Evolutionary conservation across 2,113 vertebrate species (phyloP), one percentile per base, ranked within the genome.

Genomic region (Strix aluco): DNA sequence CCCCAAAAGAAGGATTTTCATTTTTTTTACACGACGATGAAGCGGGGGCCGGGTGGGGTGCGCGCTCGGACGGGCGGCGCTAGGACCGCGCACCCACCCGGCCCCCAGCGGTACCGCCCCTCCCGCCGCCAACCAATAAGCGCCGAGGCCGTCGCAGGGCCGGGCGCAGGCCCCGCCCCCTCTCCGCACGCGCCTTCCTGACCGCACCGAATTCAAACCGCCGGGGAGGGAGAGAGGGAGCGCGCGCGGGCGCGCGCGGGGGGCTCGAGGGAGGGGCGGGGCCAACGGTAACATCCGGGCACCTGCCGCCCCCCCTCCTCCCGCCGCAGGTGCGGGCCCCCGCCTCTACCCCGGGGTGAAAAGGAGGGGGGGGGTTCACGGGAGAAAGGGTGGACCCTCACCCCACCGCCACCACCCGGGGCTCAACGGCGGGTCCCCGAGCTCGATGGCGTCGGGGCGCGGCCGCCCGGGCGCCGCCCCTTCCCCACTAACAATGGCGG

Each of bases 201-300:
- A 95, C 97, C 97, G 97, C 97, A 95, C 94, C 78, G 94, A 98
- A 97, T 96, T 96, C 42, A 70, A 94, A 97, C 86, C 15, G 92
- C 81, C 58, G 54, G 78, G 58, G 82, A 61, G 78, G 15, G 14
- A 61, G 78, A 15, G 22, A 5, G 22, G 7, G 49, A 15, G 69
- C 22, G 90, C 49, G 90, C 40, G 86, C 75, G 61, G 51, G 79
- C 96, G 95, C 96, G 97, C 95, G 94, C 93, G 94, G 97, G 97
- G 94, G 96, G 92, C 92, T 90, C 90, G 75, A 69, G 21, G 81
- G 92, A 79, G 85, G 85, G 97, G 97, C 95, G 96, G 95, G 65
- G 97, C 95, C 77, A 98, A 97, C 97, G 90, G 97, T 95, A 91
- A 94, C 79, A 98, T 96, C 96, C 95, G 95, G 97, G 95, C 94